phyloP scores from a whole-genome alignment of 2,888 invertebrate species.

The Gastrophysa polygoni region DNA sequence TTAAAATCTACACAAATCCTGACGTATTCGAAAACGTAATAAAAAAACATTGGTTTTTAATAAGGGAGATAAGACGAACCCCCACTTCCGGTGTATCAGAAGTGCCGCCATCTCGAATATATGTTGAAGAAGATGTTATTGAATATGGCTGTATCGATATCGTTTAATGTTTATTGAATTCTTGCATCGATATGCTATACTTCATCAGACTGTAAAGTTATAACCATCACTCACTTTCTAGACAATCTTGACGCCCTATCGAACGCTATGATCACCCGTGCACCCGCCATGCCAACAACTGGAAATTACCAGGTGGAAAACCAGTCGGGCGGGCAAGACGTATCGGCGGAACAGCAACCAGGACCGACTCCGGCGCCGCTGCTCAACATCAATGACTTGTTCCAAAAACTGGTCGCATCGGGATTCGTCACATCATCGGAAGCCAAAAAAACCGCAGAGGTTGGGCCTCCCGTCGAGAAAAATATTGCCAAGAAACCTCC shows the following conservation, averaged over 20 bases:
- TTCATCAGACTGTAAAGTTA: not conserved
- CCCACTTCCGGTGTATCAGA: too few relatives aligned
- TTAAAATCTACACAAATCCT: too few relatives aligned
- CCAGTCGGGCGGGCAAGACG: constrained; percentile 6
- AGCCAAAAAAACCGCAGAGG: constrained; percentile 19
- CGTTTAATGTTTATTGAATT: too few relatives aligned
- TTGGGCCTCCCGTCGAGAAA: constrained; percentile 1
- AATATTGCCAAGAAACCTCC: not conserved
- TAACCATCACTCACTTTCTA: constrained; percentile 41
- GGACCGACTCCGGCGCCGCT: constrained; percentile 43
- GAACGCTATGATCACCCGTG: constrained; percentile 66
- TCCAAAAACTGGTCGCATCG: constrained; percentile 83
- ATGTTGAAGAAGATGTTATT: too few relatives aligned
- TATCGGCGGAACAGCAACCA: constrained; percentile 7
- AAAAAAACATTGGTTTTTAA: too few relatives aligned
- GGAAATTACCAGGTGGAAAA: constrained; percentile 64
- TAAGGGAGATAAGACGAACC: too few relatives aligned
- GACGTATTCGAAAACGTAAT: too few relatives aligned
- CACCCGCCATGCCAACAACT: constrained; percentile 58
- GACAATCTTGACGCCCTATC: constrained; percentile 70
- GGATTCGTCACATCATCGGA: constrained; percentile 70
- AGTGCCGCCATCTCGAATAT: too few relatives aligned
- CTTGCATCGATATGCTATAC: too few relatives aligned
- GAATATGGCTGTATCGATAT: too few relatives aligned
- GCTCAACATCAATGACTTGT: constrained; percentile 78